Conservation (phyloP, 64 coral and sea anemone genomes). For the Actinia tenebrosa region DNA sequence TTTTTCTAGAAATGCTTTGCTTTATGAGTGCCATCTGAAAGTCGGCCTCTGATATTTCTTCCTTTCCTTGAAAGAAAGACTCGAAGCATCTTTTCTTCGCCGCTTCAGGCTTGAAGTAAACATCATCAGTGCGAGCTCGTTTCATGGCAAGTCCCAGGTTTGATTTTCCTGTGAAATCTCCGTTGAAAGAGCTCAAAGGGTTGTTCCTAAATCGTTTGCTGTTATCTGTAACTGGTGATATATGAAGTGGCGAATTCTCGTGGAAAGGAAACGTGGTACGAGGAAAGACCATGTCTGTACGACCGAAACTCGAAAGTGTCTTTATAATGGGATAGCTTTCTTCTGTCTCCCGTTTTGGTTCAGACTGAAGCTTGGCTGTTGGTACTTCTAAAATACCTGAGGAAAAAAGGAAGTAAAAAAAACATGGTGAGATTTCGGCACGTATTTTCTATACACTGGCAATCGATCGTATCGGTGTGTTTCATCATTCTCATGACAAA, state of each 20-base stretch:
- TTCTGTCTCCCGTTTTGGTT: background rate
- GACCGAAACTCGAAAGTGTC: background rate
- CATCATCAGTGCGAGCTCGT: background rate
- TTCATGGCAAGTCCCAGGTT: constrained; percentile 2
- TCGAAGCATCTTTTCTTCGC: background rate
- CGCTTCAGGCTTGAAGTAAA: background rate
- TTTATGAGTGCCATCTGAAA: constrained; percentile 21
- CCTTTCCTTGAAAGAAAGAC: background rate
- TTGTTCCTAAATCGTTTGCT: background rate
- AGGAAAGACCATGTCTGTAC: constrained; percentile 27
- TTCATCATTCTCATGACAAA: background rate
- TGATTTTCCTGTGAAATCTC: background rate
- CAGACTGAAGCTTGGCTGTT: background rate
- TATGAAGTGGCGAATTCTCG: background rate
- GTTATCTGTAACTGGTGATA: background rate
- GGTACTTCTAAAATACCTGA: background rate
- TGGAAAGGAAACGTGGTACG: background rate
- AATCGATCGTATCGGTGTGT: background rate
- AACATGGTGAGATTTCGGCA: background rate
- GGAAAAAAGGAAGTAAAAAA: background rate
- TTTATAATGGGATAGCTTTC: background rate
- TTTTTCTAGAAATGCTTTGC: background rate
- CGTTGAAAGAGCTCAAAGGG: constrained; percentile 11
- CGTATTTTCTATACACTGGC: background rate
- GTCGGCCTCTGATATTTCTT: constrained; percentile 8